phyloP scores from a whole-genome alignment of 2,797 vertebrate genomes.

The Eulemur mongoz region DNA sequence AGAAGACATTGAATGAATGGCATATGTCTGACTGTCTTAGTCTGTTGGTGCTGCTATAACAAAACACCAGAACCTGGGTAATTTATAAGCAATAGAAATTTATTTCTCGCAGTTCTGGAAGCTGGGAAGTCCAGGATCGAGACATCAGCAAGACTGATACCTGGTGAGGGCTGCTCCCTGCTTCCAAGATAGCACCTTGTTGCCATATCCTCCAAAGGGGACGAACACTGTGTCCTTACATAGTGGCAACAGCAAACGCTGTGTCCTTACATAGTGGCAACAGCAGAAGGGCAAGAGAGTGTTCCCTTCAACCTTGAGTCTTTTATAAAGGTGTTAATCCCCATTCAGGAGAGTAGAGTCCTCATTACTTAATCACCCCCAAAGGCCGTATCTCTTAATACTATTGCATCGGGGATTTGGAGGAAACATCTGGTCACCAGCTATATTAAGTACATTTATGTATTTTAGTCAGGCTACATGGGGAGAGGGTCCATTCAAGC shows the following conservation, averaged over 20 bases:
- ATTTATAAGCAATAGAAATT: background rate
- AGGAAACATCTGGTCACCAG: background rate
- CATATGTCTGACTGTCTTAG: background rate
- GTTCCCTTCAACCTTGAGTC: background rate
- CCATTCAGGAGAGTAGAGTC: background rate
- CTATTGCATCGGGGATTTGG: background rate
- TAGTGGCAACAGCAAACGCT: too few species aligned
- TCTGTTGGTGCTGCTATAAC: background rate
- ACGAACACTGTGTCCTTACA: background rate
- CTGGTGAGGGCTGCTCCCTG: background rate
- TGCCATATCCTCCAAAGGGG: background rate
- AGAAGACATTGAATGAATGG: background rate
- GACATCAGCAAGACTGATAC: background rate
- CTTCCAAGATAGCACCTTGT: background rate
- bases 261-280: background rate
- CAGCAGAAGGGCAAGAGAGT: background rate
- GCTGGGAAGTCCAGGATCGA: background rate
- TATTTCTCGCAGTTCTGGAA: background rate
- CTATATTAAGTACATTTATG: background rate
- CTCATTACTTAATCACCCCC: background rate
- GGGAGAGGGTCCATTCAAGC: background rate
- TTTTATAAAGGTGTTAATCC: background rate
- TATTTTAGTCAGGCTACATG: background rate
- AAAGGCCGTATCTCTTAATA: background rate
- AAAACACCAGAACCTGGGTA: background rate